Conservation (phyloP, 2,113 vertebrate genomes). For the Chrysemys picta region DNA sequence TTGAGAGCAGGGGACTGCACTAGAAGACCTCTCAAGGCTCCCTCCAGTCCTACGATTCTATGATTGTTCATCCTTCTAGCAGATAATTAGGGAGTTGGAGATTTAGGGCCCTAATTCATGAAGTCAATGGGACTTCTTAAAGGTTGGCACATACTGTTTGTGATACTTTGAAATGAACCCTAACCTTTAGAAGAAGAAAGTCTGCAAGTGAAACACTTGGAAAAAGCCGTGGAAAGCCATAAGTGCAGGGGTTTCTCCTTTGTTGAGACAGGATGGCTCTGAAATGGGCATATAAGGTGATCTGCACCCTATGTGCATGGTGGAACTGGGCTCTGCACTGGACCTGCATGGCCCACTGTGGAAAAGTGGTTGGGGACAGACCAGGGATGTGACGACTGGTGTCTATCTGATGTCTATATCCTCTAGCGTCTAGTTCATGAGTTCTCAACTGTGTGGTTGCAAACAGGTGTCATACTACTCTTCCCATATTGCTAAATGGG, state of each 20-base stretch:
- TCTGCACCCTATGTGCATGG: not conserved
- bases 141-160: not conserved
- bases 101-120: not conserved
- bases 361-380: not conserved
- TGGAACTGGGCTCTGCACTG: not conserved
- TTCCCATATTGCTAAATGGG: not conserved
- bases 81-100: not conserved
- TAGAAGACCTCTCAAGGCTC: no score
- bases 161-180: not conserved
- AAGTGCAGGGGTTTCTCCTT: not conserved
- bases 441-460: not conserved
- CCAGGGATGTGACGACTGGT: not conserved
- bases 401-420: not conserved
- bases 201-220: not conserved
- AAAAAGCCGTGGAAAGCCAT: not conserved
- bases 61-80: fast-evolving
- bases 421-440: not conserved
- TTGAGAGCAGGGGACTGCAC: no score
- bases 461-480: not conserved
- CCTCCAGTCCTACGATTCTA: not conserved
- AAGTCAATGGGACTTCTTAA: not conserved
- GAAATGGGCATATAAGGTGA: not conserved
- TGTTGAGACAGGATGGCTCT: not conserved
- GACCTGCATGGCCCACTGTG: not conserved
- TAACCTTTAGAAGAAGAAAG: not conserved